Conservation (phyloP, 2,888 invertebrate genomes). For the Agonopterix alstromeriana region DNA sequence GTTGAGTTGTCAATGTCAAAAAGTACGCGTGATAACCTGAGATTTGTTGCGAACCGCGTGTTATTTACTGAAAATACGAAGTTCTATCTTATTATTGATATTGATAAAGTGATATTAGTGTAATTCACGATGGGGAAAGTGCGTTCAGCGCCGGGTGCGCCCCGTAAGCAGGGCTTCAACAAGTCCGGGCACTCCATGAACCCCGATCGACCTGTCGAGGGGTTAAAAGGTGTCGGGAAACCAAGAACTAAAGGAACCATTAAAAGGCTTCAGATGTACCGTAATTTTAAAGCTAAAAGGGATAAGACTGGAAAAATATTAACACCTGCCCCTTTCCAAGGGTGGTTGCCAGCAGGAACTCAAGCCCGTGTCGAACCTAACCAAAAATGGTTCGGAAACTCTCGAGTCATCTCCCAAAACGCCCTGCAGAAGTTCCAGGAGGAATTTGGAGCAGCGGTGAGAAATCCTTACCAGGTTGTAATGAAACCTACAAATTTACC, state of each 20-base stretch:
- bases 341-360: constrained; percentile 90
- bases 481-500: constrained; percentile 98
- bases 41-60: constrained; percentile 10
- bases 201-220: constrained; percentile 88
- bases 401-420: constrained; percentile 95
- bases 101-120: not conserved
- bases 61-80: not conserved
- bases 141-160: constrained; percentile 82
- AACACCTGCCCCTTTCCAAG: constrained; percentile 97
- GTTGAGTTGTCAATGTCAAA: not conserved
- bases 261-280: constrained; percentile 98
- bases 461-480: constrained; percentile 97
- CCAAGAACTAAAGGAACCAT: constrained; percentile 95
- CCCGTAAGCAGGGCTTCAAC: constrained; percentile 90
- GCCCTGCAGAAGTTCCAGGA: constrained; percentile 93
- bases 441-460: constrained; percentile 95
- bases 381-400: constrained; percentile 99
- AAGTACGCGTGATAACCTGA: constrained; percentile 2
- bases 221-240: constrained; percentile 89
- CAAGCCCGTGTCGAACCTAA: constrained; percentile 97
- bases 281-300: constrained; percentile 96
- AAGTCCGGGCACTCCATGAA: constrained; percentile 96
- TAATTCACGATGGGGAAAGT: constrained; percentile 83
- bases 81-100: not conserved
- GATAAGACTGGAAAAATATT: constrained; percentile 93